Evolutionary conservation across 2,888 invertebrate genomes (phyloP), one percentile per base, ranked within the genome.

Genomic region (Aplocera efformata): DNA sequence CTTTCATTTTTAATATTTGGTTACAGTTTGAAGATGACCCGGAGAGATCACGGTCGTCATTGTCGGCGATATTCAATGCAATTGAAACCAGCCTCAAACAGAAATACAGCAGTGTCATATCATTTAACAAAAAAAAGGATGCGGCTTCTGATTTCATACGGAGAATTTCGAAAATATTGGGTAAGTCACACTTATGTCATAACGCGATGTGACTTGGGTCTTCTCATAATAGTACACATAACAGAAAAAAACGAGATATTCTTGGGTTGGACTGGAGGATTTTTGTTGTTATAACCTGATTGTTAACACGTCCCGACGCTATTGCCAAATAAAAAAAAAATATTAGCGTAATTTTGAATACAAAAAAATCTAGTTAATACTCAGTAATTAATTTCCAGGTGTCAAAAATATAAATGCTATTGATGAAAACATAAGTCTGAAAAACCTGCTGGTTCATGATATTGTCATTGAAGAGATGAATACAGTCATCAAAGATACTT

Each of bases 11-110:
- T n/a, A n/a, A n/a, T n/a, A n/a, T n/a, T n/a, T 56, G 7, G 17
- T 35, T 62, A 20, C 50, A 67, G 67, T 42, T 58, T 22, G 53
- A 55, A 20, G 45, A 9, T 1, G 7, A 28, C 6, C 7, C 9
- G 23, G n/a, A 56, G 54, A 42, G 31, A 53, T 10, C 42, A 48
- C 35, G 51, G 55, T 11, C 62, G 54, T 49, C 58, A 22, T 27
- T 61, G 35, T 51, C 54, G 38, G 51, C 60, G 9, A 43, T 59
- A 43, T 60, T 70, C 32, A 61, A 53, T 22, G 59, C 66, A 11
- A 42, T 70, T 11, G 72, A 71, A 50, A 57, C 57, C 7, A 64
- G 68, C 48, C 41, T 69, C 13, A 66, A 61, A 48, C 49, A 60
- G 10, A 63, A 67, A 29, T 41, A 62, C 44, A 54, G 46, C 28